Base-by-base conservation (phyloP, 1,140 invertebrate genomes). In the Bombus terrestris region DNA sequence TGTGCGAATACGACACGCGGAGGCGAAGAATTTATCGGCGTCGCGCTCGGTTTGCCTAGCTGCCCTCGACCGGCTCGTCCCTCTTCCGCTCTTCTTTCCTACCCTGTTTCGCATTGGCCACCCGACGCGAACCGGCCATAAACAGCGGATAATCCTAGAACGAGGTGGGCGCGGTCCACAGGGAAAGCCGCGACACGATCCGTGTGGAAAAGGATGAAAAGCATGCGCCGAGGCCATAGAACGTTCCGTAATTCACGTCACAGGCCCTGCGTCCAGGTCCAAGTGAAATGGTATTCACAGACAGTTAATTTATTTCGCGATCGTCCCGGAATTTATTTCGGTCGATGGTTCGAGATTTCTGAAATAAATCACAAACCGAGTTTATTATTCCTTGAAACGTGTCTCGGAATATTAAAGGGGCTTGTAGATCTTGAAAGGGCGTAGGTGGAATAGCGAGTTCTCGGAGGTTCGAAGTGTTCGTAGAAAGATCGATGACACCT, bases 1-100 rank as follows among this genome's bases (percentile, higher is more conserved):
- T n/a, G 28, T 15, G 53, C 74, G 74, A 59, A 53, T 53, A 28
- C 68, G 35, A 25, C 35, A 15, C 62, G 13, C 75, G 53, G 59
- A 53, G 64, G n/a, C 28, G 35, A n/a, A 41, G 79, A 85, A 89
- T 89, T 89, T 89, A 89, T 89, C 87, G 73, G 59, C 72, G 62
- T 77, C 47, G 18, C 47, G 47, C 47, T 75, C 53, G 74, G 75
- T n/a, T 77, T 73, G 72, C 25, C 77, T 41, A 22, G 57, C 64
- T 53, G 47, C 47, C 47, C 47, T 53, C 47, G 76, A 22, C 74
- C 73, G 62, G 62, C 79, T 71, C 71, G 86, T 88, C 62, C 53
- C 69, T 73, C 53, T 72, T 79, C 68, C 41, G 80, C 68, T 35
- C 73, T 80, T 88, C 74, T 76, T 32, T 32, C 22, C 35, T 39